Conservation (phyloP, 2,888 invertebrate species). For the Blastobasis adustella region DNA sequence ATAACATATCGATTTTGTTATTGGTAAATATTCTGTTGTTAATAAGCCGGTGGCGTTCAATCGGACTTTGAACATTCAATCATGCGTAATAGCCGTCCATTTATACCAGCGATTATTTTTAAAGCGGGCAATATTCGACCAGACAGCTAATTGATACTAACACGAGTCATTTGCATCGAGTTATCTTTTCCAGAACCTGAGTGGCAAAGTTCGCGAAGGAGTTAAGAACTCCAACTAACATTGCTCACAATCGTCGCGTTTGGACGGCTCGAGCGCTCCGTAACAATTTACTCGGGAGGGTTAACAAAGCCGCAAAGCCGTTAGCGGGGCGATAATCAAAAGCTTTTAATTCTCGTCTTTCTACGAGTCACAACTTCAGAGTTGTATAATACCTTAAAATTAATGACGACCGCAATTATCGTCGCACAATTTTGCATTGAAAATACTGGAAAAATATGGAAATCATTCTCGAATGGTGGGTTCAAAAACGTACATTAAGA, state of each 20-base stretch:
- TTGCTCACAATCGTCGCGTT: slow-evolving; percentile 34
- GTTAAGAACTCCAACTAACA: slow-evolving; percentile 29
- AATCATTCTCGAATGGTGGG: not conserved
- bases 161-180: slow-evolving; percentile 16
- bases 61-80: no score
- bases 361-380: slow-evolving; percentile 3
- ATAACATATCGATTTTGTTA: no score
- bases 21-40: no score
- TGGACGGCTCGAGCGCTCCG: slow-evolving; percentile 20
- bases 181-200: slow-evolving; percentile 21
- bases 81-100: no score
- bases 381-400: slow-evolving; percentile 1
- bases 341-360: slow-evolving; percentile 30
- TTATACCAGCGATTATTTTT: no score
- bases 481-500: no score
- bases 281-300: slow-evolving; percentile 26
- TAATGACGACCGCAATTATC: slow-evolving; percentile 2
- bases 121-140: no score
- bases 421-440: not conserved
- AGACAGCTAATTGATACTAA: slow-evolving; percentile 4
- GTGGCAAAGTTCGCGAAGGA: slow-evolving; percentile 19
- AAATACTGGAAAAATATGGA: not conserved
- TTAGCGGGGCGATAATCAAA: slow-evolving; percentile 28
- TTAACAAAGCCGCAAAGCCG: slow-evolving; percentile 28
- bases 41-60: no score